Conservation (phyloP, 64 coral and sea anemone species). For the Anthopleura sola region DNA sequence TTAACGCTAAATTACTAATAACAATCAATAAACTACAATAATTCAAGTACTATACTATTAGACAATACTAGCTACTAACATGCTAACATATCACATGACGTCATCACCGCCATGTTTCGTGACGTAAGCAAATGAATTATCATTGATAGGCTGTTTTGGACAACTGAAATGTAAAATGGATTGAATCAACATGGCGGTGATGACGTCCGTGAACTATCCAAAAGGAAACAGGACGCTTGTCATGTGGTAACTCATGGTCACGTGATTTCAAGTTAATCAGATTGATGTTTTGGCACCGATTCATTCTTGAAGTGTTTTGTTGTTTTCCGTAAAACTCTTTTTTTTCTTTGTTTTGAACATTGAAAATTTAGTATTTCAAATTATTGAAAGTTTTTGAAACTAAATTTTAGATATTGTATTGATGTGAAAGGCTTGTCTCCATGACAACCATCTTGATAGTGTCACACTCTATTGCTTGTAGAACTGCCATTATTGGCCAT, state of each 20-base stretch:
- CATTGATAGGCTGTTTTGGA: background rate
- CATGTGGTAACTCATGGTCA: background rate
- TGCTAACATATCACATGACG: background rate
- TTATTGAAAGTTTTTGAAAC: background rate
- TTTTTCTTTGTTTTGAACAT: conserved; percentile 4
- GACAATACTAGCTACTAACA: background rate
- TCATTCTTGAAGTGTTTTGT: background rate
- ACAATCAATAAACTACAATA: background rate
- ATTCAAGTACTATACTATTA: background rate
- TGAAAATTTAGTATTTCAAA: background rate
- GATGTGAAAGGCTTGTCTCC: too few species aligned
- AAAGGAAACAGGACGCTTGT: background rate
- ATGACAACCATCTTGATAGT: too few species aligned
- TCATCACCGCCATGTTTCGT: background rate
- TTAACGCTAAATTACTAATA: background rate
- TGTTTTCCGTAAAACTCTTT: background rate
- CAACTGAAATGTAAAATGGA: background rate
- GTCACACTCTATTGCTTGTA: too few species aligned
- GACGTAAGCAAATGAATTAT: background rate
- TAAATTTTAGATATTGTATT: too few species aligned
- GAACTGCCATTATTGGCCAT: too few species aligned
- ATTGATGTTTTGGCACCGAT: background rate
- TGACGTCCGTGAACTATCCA: background rate
- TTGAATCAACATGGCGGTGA: background rate
- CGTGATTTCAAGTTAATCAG: background rate